Base-by-base conservation (phyloP, 2,113 vertebrate genomes). In the Actinemys pallida region DNA sequence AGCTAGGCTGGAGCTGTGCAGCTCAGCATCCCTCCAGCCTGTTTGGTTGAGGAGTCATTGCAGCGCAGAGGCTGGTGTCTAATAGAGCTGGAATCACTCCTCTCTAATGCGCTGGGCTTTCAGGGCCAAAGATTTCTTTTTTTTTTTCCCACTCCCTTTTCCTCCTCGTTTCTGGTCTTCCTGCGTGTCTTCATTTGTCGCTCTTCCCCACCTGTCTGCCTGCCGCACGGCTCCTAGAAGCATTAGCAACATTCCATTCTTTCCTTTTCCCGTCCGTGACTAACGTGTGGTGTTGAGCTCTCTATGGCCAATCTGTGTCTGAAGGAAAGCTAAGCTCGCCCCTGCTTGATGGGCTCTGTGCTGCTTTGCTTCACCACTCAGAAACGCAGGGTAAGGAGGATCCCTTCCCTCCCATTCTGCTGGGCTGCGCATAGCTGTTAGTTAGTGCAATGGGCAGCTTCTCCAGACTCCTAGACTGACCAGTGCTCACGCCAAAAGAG, bases 371-470 rank as follows among this genome's bases (percentile, higher is more conserved):
- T 12, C 12, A 25, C 29, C 27, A 50, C 4, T 50, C 81, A 83
- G 53, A 92, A 86, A 45, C 35, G 19, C 39, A 25, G 10, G 84
- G 27, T 2, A 3, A 0, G 0, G 54, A 50, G n/a, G 10, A 42
- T 72, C 24, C 45, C 24, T 35, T 90, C 79, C n/a, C 20, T 4
- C 17, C 65, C 22, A 69, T 39, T 54, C 88, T 0, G 0, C 1
- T 0, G 0, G 13, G 72, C 19, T 6, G 14, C 16, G 20, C 50
- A 10, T 50, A 54, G 42, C 35, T 86, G 27, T 76, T 88, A 16
- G 42, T 5, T 39, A 39, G 39, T 39, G 0, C 1, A 72, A 84
- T 9, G 24, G 49, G 35, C 17, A 87, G 50, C 42, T 1, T 45
- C 42, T 76, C 42, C 42, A 76, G 42, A 25, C 39, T 27, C 22